Evolutionary conservation across 2,113 vertebrate genomes (phyloP), one percentile per base, ranked within the genome.

Genomic region (Podocnemis expansa): DNA sequence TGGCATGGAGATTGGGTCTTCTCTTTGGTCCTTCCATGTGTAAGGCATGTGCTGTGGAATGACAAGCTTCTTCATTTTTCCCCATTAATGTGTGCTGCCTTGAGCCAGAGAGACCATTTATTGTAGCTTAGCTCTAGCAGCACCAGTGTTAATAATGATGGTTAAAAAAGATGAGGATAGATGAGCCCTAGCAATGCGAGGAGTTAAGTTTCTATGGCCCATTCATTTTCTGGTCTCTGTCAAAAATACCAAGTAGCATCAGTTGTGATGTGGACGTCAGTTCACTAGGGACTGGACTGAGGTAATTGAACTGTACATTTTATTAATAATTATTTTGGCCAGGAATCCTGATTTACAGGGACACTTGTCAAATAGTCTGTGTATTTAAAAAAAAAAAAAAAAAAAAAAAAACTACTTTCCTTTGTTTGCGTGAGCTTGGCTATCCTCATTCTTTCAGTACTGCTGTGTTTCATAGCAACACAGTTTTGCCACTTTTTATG

Each of bases 171-270:
- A 49, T 41, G 25, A 75, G 2, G 2, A 0, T 45, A 47, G 81
- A 45, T 7, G 1, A 11, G 88, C 43, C 43, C 58, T 88, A 80
- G 60, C 70, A 34, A 55, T n/a, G 49, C 9, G 70, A 27, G 83
- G 54, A 70, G 45, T 78, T 87, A 0, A 0, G 3, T 43, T 16
- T 79, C 9, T 1, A 0, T 0, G 2, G 25, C 41, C 2, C 16
- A 2, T 34, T 79, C 47, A 60, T 11, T 56, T 29, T 78, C 79
- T n/a, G 89, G 2, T 81, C 52, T 31, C 45, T 51, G 56, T 41
- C 81, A 41, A 55, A 24, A 85, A 11, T 79, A 84, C 1, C 82
- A 83, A 76, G 80, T n/a, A 90, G 60, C 24, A 19, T 76, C 34
- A 19, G 45, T 34, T 60, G 1, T 3, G 60, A 55, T 34, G 75